phyloP scores from a whole-genome alignment of 2,888 invertebrate genomes.

The Seira sanloemensis region DNA sequence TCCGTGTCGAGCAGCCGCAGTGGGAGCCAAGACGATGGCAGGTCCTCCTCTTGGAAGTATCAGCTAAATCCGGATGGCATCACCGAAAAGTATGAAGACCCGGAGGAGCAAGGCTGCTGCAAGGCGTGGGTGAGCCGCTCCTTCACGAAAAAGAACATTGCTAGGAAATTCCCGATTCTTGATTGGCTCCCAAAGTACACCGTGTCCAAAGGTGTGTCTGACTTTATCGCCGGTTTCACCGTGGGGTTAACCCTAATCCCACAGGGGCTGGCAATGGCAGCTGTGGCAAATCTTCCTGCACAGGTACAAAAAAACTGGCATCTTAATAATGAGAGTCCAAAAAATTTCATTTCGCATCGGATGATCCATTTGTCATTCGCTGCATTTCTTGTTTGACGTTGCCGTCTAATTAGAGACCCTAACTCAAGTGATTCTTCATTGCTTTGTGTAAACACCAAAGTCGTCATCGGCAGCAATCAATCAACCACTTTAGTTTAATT shows the following conservation, averaged over 20 bases:
- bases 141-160: conserved; percentile 62
- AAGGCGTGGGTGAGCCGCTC: conserved; percentile 20
- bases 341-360: too few species aligned
- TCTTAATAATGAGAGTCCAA: too few species aligned
- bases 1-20: not conserved
- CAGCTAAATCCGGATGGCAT: not conserved
- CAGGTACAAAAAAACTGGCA: conserved; percentile 56
- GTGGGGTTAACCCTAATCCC: conserved; percentile 70
- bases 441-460: too few species aligned
- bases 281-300: conserved; percentile 85
- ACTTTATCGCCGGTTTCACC: conserved; percentile 68
- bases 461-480: too few species aligned
- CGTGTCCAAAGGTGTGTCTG: conserved; percentile 50
- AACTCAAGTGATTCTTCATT: too few species aligned
- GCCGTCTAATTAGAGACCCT: too few species aligned
- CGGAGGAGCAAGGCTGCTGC: conserved; percentile 36
- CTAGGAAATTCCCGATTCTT: conserved; percentile 65
- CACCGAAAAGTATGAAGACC: not conserved
- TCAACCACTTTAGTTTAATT: not conserved
- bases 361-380: too few species aligned
- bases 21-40: not conserved
- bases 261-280: conserved; percentile 88
- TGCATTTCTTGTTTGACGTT: too few species aligned
- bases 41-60: conserved; percentile 31
- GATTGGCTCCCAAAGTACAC: conserved; percentile 69